Evolutionary conservation across 2,797 vertebrate species (phyloP), one percentile per base, ranked within the genome.

Genomic region (Presbytis comata): DNA sequence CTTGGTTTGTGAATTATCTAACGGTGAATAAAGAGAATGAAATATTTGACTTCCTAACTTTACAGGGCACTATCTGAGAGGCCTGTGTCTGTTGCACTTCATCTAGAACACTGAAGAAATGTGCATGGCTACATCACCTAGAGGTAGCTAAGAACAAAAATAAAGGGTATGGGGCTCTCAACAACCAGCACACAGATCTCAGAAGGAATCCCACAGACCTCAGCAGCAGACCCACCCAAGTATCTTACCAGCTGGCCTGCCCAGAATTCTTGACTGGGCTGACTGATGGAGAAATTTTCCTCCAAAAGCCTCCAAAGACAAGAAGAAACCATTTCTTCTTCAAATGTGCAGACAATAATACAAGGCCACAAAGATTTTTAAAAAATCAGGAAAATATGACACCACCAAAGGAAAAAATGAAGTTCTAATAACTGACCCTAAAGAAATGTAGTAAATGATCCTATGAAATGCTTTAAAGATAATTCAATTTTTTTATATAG

Each of bases 291-390:
- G 39, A 36, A 11, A 16, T 64, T 59, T 28, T 30, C 8, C 24
- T 72, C 6, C 50, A 28, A 83, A 57, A 24, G 50, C 33, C 46
- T 48, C 79, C 26, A 50, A 74, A 39, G 30, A 75, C 16, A 13
- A 75, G 24, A 61, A 28, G 24, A 76, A 53, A 8, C 1, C 24
- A 92, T 30, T 24, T 12, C 17, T 61, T 59, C 33, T 28, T 75
- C 19, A 84, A 59, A 61, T 61, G 7, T 39, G 26, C 11, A 39
- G 33, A 50, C 3, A 84, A 19, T 4, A 75, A 22, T 36, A 4
- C 19, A 84, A 76, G 55, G 0, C 2, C 10, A 46, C 5, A 21
- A 46, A 2, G 30, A 53, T 44, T 3, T 3, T n/a, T 1, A 1
- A n/a, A 5, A 19, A 72, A 46, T n/a, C 28, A 39, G 5, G 28